Percentiles rank a stretch among this genome's conserved stretches.
phyloP scores from a whole-genome alignment of 2,113 vertebrate genomes.

The Nettapus auritus region DNA sequence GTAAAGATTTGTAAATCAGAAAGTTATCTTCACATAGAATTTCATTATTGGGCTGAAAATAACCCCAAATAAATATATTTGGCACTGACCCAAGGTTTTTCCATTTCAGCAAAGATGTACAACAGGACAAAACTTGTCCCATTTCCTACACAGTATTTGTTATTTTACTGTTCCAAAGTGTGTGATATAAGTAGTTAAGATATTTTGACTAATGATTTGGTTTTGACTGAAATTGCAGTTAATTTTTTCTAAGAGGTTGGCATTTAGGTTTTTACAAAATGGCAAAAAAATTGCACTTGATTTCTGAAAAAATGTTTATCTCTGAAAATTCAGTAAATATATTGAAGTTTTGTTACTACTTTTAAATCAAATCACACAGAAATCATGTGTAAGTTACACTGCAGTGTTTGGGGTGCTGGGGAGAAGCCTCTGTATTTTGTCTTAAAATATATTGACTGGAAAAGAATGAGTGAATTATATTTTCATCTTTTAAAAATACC shows the following conservation, averaged over 20 bases:
- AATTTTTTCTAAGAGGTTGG: conserved; percentile 21
- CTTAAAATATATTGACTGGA: conserved; percentile 20
- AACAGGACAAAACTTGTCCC: not conserved
- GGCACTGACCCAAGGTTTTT: not conserved
- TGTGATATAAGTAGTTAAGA: not conserved
- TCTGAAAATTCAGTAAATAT: conserved; percentile 10
- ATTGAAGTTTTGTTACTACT: not conserved
- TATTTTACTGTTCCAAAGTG: not conserved
- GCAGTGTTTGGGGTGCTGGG: not conserved
- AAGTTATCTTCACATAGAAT: not conserved
- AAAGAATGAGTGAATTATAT: not conserved
- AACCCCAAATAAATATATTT: not conserved
- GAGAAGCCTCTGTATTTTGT: not conserved
- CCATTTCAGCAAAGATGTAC: not conserved
- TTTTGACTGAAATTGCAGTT: conserved; percentile 7
- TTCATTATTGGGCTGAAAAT: not conserved
- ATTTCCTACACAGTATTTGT: not conserved
- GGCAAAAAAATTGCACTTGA: not conserved
- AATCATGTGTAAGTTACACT: not conserved
- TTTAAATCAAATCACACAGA: not conserved
- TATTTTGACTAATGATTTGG: not conserved
- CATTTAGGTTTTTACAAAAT: not conserved
- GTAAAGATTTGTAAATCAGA: not conserved
- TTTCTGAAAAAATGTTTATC: not conserved
- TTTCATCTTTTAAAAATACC: conserved; percentile 7